These are phyloP conservation scores for Leptosomus discolor DNA, from an alignment of 2,113 vertebrate genomes.

Conservation along the genomic window DNA sequence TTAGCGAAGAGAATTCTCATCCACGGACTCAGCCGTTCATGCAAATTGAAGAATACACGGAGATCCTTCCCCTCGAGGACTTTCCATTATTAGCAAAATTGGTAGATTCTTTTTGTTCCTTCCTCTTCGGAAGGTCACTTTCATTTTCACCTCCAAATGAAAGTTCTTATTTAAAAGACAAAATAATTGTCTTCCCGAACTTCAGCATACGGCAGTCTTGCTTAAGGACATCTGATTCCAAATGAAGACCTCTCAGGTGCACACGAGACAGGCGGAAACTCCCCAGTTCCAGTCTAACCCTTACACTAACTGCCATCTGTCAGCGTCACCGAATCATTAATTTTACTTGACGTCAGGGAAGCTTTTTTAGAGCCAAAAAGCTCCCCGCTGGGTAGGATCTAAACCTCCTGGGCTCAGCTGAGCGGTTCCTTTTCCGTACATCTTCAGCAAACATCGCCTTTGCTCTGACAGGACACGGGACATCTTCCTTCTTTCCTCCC, in stretches of 20 bases:
- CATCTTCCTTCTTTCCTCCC: background rate
- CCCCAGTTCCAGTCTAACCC: background rate
- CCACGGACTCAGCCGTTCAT: slow-evolving; percentile 6
- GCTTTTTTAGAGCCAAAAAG: background rate
- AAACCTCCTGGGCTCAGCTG: background rate
- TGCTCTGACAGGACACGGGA: background rate
- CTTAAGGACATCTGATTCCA: background rate
- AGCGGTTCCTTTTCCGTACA: background rate
- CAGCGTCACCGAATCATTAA: background rate
- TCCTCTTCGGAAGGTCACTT: slow-evolving; percentile 30
- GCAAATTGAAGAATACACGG: slow-evolving; percentile 35
- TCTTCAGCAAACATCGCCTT: background rate
- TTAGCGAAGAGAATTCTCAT: slow-evolving; percentile 31
- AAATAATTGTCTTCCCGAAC: background rate
- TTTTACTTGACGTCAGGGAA: background rate
- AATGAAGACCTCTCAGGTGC: background rate
- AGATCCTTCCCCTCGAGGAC: slow-evolving; percentile 33
- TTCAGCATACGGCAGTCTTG: background rate
- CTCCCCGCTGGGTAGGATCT: background rate
- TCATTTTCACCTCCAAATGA: slow-evolving; percentile 9
- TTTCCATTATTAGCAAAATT: slow-evolving; percentile 49
- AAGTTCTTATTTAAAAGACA: background rate
- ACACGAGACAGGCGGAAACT: background rate
- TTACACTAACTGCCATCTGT: background rate
- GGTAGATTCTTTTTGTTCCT: slow-evolving; percentile 14